Evolutionary conservation across 1,140 invertebrate species (phyloP), one percentile per base, ranked within the genome.

Genomic region (Thaumetopoea pityocampa): DNA sequence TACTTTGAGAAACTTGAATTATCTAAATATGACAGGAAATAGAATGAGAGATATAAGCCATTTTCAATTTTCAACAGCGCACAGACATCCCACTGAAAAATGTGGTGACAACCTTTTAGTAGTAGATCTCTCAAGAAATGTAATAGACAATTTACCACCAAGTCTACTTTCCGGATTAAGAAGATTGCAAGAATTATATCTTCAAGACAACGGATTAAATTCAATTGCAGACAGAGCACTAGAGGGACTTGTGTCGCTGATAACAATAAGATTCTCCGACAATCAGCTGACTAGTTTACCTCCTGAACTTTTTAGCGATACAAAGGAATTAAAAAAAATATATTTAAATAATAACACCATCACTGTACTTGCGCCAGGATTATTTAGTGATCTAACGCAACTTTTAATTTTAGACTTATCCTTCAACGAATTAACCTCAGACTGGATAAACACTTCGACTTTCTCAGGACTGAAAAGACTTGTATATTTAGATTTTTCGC

Each of bases 261-360:
- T 90, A 45, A 89, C 93, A 20, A 85, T 97, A 20, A 90, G 93
- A 78, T 86, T 97, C 15, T 91, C 93, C 6, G 90, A 93, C 58
- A 97, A 97, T 82, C 90, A 91, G 42, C 85, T 96, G 41, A 90
- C 90, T 23, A 93, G 92, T 61, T 83, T 96, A 52, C 94, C 93
- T 15, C 93, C 92, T 5, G 93, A 93, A 73, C 85, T 96, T 34
- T 96, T 96, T 62, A 88, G 89, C 30, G 93, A 95, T 61, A 90
- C 92, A 5, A 88, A 91, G 51, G 92, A 93, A 50, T 83, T 96
- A 16, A 91, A 92, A 67, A 93, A 96, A 85, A 90, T 96, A 53
- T 92, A 94, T 73, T 72, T 96, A 15, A 90, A 92, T 55, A 95
- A 95, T 62, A 96, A 97, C 77, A 92, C 92, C n/a, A 90, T 96